These are phyloP conservation scores for Natrix natrix DNA, from an alignment of 2,797 vertebrate species.

Conservation along the genomic window DNA sequence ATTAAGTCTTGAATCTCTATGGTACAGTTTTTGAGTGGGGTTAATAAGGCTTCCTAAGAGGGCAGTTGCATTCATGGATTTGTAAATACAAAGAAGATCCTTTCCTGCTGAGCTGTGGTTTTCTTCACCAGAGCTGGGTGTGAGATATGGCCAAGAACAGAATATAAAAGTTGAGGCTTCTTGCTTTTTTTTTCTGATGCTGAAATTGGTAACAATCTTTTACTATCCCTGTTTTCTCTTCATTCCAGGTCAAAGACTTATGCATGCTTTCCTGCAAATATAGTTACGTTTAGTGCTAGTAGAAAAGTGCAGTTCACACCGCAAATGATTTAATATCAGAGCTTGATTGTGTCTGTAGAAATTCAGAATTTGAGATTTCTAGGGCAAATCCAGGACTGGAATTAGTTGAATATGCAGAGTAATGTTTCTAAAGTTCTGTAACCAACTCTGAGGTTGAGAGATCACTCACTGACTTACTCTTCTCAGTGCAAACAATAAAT, in stretches of 20 bases:
- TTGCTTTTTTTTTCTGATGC: accelerated
- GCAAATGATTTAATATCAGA: slow-evolving; percentile 3
- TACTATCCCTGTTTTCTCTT: background rate
- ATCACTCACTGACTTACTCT: slow-evolving; percentile 37
- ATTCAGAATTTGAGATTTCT: background rate
- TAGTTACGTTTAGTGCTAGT: background rate
- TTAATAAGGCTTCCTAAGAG: background rate
- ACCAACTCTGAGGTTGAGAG: slow-evolving; percentile 9
- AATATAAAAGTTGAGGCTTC: background rate
- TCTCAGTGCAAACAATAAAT: slow-evolving; percentile 21
- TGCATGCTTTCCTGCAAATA: background rate
- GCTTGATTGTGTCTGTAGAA: background rate
- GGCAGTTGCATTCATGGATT: background rate
- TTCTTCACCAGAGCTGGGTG: background rate
- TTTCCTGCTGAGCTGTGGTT: background rate
- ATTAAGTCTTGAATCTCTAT: background rate
- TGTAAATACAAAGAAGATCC: background rate
- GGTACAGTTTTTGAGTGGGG: background rate
- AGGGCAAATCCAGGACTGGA: background rate
- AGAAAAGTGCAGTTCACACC: slow-evolving; percentile 9
- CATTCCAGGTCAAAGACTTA: background rate
- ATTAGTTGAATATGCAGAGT: slow-evolving; percentile 14
- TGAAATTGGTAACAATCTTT: background rate
- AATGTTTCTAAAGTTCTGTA: background rate
- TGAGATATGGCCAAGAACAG: background rate